Conservation (phyloP, 2,888 invertebrate genomes). For the Drosophila bunnanda region DNA sequence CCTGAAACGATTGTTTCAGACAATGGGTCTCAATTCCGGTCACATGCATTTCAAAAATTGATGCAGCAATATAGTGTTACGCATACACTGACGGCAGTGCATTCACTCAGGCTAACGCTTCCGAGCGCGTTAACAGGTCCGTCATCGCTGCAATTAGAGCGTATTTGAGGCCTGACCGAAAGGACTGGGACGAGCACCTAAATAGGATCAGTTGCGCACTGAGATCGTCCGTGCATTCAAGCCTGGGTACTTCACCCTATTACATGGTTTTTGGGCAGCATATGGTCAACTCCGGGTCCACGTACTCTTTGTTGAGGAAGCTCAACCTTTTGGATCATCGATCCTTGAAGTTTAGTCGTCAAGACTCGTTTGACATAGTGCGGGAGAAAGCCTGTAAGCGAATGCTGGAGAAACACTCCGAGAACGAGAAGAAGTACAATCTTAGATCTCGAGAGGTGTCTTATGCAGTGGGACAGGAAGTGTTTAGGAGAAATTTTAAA, state of each 20-base stretch:
- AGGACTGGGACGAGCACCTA: background rate
- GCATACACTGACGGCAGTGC: background rate
- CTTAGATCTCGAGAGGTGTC: background rate
- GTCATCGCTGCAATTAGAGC: background rate
- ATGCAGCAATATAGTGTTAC: background rate
- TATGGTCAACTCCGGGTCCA: background rate
- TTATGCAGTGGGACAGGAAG: background rate
- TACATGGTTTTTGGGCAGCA: background rate
- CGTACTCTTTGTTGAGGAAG: background rate
- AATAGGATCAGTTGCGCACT: background rate
- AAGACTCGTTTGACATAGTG: background rate
- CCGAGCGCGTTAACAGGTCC: background rate
- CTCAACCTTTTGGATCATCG: background rate
- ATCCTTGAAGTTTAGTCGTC: background rate
- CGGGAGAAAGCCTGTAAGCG: background rate
- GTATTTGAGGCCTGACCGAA: background rate
- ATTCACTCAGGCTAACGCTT: background rate
- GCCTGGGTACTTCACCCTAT: background rate
- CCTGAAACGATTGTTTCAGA: background rate
- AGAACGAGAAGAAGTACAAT: background rate
- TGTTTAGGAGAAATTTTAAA: background rate
- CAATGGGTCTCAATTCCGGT: background rate
- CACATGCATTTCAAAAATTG: background rate
- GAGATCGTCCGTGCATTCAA: background rate
- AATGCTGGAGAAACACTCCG: background rate